These are phyloP conservation scores for Troides aeacus DNA, from an alignment of 2,888 invertebrate genomes.

Conservation along the genomic window DNA sequence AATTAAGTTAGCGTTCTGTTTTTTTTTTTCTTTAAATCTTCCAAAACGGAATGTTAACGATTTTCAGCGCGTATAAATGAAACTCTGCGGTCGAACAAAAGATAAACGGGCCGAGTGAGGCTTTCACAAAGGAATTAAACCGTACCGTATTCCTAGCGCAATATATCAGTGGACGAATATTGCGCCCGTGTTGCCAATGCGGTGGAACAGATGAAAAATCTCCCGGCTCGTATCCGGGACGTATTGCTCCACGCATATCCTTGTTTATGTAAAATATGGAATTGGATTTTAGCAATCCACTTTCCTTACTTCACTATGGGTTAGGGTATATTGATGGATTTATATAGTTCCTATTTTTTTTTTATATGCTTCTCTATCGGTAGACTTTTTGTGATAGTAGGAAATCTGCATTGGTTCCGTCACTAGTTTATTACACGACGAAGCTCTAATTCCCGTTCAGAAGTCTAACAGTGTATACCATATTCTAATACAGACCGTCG, in stretches of 20 bases:
- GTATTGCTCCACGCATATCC: constrained; percentile 19
- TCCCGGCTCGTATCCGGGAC: constrained; percentile 11
- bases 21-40: too few species aligned
- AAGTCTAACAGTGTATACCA: too few species aligned
- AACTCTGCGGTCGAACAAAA: constrained; percentile 13
- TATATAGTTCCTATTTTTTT: constrained; percentile 11
- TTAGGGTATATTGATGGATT: constrained; percentile 10
- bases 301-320: constrained; percentile 16
- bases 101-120: constrained; percentile 4
- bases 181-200: constrained; percentile 24
- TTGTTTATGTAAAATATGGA: constrained; percentile 27
- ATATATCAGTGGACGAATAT: constrained; percentile 23
- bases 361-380: background rate
- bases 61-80: background rate
- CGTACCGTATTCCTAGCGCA: constrained; percentile 13
- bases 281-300: constrained; percentile 25
- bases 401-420: too few species aligned
- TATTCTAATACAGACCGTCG: too few species aligned
- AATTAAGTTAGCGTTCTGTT: too few species aligned
- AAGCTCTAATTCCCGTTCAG: too few species aligned
- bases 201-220: constrained; percentile 24
- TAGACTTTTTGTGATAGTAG: background rate
- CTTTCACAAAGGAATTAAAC: constrained; percentile 19
- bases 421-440: too few species aligned
- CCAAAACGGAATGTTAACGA: background rate